Evolutionary conservation across 1,140 invertebrate genomes (phyloP).

Genomic region (Copidosoma floridanum): DNA sequence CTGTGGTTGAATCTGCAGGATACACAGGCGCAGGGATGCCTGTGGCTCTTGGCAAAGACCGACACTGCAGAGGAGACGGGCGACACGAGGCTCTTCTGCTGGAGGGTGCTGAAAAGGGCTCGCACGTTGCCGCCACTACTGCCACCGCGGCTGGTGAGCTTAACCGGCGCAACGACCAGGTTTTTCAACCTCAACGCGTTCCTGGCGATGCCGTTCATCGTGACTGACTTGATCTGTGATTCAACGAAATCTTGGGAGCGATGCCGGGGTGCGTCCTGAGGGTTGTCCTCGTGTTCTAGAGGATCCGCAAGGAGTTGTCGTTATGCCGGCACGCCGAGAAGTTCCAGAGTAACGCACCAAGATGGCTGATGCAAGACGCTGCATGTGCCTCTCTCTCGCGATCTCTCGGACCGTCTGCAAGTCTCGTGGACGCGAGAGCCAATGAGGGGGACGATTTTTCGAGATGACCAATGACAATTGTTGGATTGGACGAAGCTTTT

Average conservation of each 20-base stretch:
- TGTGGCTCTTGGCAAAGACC: conserved; percentile 53
- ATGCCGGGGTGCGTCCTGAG: too few relatives aligned
- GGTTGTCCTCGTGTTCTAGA: neutral
- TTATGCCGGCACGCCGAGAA: too few relatives aligned
- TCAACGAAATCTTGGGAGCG: too few relatives aligned
- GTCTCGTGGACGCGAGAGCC: too few relatives aligned
- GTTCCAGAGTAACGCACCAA: too few relatives aligned
- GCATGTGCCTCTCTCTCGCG: too few relatives aligned
- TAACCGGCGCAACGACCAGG: neutral
- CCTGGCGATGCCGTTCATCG: conserved; percentile 70
- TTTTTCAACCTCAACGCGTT: conserved; percentile 42
- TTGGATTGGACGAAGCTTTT: too few relatives aligned
- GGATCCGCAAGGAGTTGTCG: too few relatives aligned
- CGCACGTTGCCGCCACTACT: neutral
- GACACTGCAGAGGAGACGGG: neutral
- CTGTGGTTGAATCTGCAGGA: conserved; percentile 64
- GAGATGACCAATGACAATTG: too few relatives aligned
- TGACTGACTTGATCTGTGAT: conserved; percentile 33
- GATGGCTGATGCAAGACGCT: too few relatives aligned
- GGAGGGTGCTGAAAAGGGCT: neutral
- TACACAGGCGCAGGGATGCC: conserved; percentile 62
- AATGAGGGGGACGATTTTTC: too few relatives aligned
- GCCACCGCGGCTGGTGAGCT: neutral
- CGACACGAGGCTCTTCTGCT: neutral
- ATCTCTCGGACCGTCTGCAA: too few relatives aligned